Evolutionary conservation across 2,113 vertebrate genomes (phyloP), one percentile per base, ranked within the genome.

Genomic region (Ctenomys sociabilis): DNA sequence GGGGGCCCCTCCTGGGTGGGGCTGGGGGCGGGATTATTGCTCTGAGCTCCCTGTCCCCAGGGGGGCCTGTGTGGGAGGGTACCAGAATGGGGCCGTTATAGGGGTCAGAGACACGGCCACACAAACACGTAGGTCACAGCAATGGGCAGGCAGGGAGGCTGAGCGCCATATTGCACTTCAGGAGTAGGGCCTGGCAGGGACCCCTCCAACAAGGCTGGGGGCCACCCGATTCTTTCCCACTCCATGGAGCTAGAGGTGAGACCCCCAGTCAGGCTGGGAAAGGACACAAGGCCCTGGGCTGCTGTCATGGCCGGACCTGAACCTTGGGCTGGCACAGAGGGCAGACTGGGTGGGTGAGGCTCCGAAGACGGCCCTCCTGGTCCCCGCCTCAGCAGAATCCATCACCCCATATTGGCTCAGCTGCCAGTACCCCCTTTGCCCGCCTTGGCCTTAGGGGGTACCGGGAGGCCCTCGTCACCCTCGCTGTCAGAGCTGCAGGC

Each of bases 401-500:
- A 96, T 70, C 21, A 12, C 37, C 61, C 80, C 3, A 1, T 0
- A 0, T 14, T 1, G 4, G 97, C 97, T 98, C 97, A 96, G 94
- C 97, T 97, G 92, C 96, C 95, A 0, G 78, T 26, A 10, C 94
- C 66, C 96, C 97, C 97, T 98, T 99, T 96, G 98, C 98, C 94
- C 90, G 97, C 86, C 96, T 95, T 72, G 72, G 70, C 82, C 92
- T 97, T 97, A 35, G 88, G 89, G 84, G 75, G 49, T 59, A 30
- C 86, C 0, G 97, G 98, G 97, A 98, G 91, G 85, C 98, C 98
- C 26, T 99, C 99, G 0, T 98, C 97, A 0, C 95, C 98, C 89
- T 99, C 99, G 0, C 99, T 99, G 78, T 99, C 99, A 0, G 99
- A 99, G 97, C 99, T 99, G 98, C 99, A 99, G 98, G 99, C 99